Base-by-base conservation (phyloP, 2,888 invertebrate species). In the Morpho achilles region DNA sequence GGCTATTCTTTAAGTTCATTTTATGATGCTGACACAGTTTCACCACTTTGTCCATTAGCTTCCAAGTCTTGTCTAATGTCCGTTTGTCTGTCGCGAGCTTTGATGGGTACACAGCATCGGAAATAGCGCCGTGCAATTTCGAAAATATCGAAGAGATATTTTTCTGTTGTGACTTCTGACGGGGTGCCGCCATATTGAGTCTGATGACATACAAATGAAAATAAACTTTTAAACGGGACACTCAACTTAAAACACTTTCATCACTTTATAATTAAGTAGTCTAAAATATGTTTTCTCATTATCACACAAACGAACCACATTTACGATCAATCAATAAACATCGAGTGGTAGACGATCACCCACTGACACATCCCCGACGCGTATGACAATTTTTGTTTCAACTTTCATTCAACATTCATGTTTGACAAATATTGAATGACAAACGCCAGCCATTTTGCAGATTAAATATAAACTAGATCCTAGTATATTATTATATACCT, bases 1-100 rank as follows among this genome's bases (percentile, higher is more conserved):
- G 99, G 77, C 98, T 98, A 84, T 99, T 99, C 91, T 99, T 99
- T 74, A 99, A 92, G 89, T 99, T 99, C 98, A 99, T 98, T 81
- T 97, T 96, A 70, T 98, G 97, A 87, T 99, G 98, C 90, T 99
- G 99, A 92, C 99, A 99, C 77, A 98, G 91, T 91, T 99, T 99
- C 58, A 99, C 99, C 67, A 99, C 98, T 93, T 99, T 99, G 91
- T 99, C 99, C 99, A 99, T 99, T 65, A 99, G 89, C 87, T 98
- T 98, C 98, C 98, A 99, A 76, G 98, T 98, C 88, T 99, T 99
- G 87, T 99, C 98, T 70, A 99, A 92, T 71, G 98, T 97, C 83
- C 97, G 94, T 85, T 98, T 98, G 86, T 99, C 99, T 46, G 98
- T 97, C 42, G 96, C 95, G 73, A 96, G 92, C 85, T 97, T 96